Evolutionary conservation across 2,888 invertebrate genomes (phyloP).

Genomic region (Rhogogaster chlorosoma): DNA sequence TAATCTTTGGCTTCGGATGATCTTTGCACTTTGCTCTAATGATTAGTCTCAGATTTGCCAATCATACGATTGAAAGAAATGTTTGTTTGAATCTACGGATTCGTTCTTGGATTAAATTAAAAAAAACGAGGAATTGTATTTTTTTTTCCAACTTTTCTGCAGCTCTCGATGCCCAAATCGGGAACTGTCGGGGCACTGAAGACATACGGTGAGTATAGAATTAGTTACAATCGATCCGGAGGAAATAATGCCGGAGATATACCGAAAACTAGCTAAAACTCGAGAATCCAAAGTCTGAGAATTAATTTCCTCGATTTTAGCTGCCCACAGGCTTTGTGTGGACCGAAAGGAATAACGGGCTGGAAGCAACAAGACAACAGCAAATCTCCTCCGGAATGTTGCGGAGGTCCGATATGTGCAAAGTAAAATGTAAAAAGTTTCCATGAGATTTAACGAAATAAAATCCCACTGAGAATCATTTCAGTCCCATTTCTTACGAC

Average conservation of each 20-base stretch:
- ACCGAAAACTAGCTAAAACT: neutral
- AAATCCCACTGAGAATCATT: neutral
- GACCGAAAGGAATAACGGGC: neutral
- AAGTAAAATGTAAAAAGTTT: neutral
- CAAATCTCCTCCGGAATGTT: constrained; percentile 3
- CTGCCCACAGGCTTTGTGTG: constrained; percentile 5
- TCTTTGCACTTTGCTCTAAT: neutral
- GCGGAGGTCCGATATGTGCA: constrained; percentile 14
- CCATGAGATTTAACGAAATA: too few species aligned
- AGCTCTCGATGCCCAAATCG: neutral
- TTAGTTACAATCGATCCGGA: neutral
- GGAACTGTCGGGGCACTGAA: constrained; percentile 20
- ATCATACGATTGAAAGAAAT: neutral
- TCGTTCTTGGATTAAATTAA: neutral
- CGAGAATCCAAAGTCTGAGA: neutral
- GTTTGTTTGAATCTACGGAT: neutral
- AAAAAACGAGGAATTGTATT: neutral
- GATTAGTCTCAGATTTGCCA: too few species aligned
- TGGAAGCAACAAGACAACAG: constrained; percentile 2
- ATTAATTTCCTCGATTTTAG: neutral
- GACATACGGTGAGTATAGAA: neutral
- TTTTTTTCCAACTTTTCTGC: neutral
- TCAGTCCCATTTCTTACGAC: too few species aligned
- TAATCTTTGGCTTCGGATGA: neutral
- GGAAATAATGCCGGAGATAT: neutral